Conservation (phyloP, 2,888 invertebrate genomes). For the Drosophila recens region DNA sequence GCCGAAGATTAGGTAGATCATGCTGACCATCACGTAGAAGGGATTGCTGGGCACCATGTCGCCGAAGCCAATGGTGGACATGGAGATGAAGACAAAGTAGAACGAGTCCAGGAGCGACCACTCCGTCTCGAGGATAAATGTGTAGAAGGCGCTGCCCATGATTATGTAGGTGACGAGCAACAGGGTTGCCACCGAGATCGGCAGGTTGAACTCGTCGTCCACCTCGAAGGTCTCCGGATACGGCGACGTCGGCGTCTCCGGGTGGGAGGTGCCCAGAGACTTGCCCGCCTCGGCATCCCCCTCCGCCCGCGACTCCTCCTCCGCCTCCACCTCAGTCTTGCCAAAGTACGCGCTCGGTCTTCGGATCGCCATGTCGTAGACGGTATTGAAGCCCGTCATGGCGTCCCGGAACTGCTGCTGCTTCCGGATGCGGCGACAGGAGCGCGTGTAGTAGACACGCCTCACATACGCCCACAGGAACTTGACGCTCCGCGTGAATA, state of each 20-base stretch:
- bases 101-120: constrained; percentile 98
- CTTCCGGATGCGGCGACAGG: constrained; percentile 91
- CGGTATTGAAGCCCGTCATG: constrained; percentile 92
- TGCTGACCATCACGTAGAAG: constrained; percentile 94
- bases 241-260: constrained; percentile 90
- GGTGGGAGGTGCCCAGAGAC: constrained; percentile 76
- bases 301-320: constrained; percentile 85
- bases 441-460: constrained; percentile 93
- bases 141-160: constrained; percentile 93
- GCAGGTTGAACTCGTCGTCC: constrained; percentile 97
- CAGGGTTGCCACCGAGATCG: constrained; percentile 94
- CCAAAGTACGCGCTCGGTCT: constrained; percentile 90
- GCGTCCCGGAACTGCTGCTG: constrained; percentile 93
- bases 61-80: constrained; percentile 99
- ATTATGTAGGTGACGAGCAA: constrained; percentile 94
- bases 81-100: constrained; percentile 98
- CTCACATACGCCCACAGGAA: constrained; percentile 95
- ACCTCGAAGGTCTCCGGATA: constrained; percentile 91
- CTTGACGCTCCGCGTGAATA: constrained; percentile 95
- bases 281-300: constrained; percentile 73
- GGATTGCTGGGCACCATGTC: constrained; percentile 96
- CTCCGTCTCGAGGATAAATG: constrained; percentile 88
- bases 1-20: constrained; percentile 97
- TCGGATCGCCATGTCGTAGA: constrained; percentile 92
- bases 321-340: constrained; percentile 85